Conservation (phyloP, 2,113 vertebrate species). For the Ictalurus furcatus region DNA sequence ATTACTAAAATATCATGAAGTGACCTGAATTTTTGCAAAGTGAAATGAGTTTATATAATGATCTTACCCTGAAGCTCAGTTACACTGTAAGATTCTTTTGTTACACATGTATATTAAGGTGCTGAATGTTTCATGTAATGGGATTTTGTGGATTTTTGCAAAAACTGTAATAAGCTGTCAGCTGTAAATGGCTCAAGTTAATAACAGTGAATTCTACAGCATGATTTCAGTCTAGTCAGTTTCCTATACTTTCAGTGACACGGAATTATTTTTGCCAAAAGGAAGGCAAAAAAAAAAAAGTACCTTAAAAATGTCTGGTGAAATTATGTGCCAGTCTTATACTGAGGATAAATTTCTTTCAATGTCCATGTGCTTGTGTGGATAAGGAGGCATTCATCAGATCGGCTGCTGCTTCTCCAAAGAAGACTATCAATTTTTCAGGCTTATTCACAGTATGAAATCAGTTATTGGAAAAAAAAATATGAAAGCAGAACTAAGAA, state of each 20-base stretch:
- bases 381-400: conserved; percentile 14
- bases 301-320: conserved; percentile 20
- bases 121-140: background rate
- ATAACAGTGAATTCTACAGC: background rate
- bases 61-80: background rate
- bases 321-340: conserved; percentile 11
- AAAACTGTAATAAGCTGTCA: background rate
- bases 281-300: background rate
- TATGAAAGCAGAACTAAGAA: conserved; percentile 7
- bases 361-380: background rate
- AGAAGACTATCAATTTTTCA: background rate
- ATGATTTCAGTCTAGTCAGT: background rate
- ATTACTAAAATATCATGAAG: background rate
- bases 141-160: background rate
- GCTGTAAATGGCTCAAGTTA: background rate
- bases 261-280: conserved; percentile 17
- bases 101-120: background rate
- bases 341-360: conserved; percentile 4
- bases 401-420: background rate
- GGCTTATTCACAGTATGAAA: background rate
- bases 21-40: background rate
- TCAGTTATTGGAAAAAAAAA: conserved; percentile 5
- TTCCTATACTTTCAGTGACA: background rate
- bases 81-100: background rate
- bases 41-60: background rate